Base-by-base conservation (phyloP, 1,140 invertebrate species). In the Drosophila tsacasi region DNA sequence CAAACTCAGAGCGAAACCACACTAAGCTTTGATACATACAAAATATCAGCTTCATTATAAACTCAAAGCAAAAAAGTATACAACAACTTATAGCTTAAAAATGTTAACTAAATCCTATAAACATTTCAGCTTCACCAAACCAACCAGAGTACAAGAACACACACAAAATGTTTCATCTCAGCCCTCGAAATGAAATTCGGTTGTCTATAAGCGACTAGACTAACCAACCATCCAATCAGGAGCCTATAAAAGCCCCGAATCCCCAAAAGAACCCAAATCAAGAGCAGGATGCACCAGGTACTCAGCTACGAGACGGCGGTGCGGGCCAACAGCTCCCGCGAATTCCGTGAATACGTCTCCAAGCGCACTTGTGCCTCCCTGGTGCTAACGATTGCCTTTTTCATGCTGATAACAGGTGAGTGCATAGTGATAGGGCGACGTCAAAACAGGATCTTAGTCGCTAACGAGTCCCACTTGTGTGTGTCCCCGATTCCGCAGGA, bases 221-320 rank as follows among this genome's bases (percentile, higher is more conserved):
- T 2, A 27, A 37, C 35, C 23, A n/a, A 32, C 17, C 25, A 25
- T 15, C 2, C 25, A 30, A 55, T 63, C 32, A 63, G 54, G 17
- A 13, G 27, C 35, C 30, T 8, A 50, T 19, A 27, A 21, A 35
- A 50, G 47, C 49, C 49, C 49, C 49, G 25, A 52, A 66, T 32
- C 35, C 44, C 69, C 7, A 21, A 60, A 52, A 64, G 50, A 61
- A 4, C 10, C 35, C 15, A 25, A 25, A 17, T 23, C 32, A 10
- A 19, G 35, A 32, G 2, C 54, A 79, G 59, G 50, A 93, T 93
- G 92, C 91, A 93, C 90, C 90, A 92, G 55, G 92, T 93, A 59
- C 83, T 93, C 12, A 92, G 92, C 76, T 93, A 93, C 65, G 91
- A 93, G 77, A 93, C 92, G 65, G 87, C 92, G n/a, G 91, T 92